Conservation (phyloP, 2,888 invertebrate genomes). For the Platerodrilus igneus region DNA sequence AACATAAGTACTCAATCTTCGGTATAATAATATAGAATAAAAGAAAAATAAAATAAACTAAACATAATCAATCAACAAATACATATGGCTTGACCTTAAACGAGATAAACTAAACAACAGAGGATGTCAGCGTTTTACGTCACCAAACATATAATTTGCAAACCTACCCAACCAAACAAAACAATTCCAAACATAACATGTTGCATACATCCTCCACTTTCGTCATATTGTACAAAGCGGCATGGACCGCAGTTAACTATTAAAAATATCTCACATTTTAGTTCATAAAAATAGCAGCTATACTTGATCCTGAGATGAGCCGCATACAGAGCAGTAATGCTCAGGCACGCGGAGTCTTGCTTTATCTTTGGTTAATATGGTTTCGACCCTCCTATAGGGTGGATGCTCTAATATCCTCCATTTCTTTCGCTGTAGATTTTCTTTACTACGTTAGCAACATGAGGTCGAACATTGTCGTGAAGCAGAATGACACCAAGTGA, state of each 20-base stretch:
- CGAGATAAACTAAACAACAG: constrained; percentile 44
- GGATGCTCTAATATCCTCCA: no score
- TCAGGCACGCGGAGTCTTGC: no score
- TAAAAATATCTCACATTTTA: constrained; percentile 51
- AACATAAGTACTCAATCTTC: constrained; percentile 22
- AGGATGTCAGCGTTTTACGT: constrained; percentile 47
- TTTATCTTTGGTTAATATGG: constrained; percentile 67
- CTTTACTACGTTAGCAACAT: no score
- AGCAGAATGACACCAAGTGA: no score
- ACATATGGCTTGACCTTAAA: constrained; percentile 40
- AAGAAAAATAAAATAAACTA: constrained; percentile 29
- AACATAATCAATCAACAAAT: constrained; percentile 46
- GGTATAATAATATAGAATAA: constrained; percentile 39
- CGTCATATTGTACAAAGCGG: constrained; percentile 34
- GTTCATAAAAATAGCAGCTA: constrained; percentile 48
- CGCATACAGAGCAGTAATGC: no score
- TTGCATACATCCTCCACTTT: constrained; percentile 45
- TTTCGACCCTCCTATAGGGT: constrained; percentile 84
- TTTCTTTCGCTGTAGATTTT: no score
- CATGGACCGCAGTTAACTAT: constrained; percentile 43
- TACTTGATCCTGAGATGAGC: constrained; percentile 48
- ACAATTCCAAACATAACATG: constrained; percentile 32
- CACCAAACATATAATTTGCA: constrained; percentile 41
- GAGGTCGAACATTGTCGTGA: no score
- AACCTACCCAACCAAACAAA: constrained; percentile 40